A percentile compares a stretch with the other conserved stretches of the same genome.
Conservation (phyloP, 2,797 vertebrate genomes). For the Telmatherina bonti region DNA sequence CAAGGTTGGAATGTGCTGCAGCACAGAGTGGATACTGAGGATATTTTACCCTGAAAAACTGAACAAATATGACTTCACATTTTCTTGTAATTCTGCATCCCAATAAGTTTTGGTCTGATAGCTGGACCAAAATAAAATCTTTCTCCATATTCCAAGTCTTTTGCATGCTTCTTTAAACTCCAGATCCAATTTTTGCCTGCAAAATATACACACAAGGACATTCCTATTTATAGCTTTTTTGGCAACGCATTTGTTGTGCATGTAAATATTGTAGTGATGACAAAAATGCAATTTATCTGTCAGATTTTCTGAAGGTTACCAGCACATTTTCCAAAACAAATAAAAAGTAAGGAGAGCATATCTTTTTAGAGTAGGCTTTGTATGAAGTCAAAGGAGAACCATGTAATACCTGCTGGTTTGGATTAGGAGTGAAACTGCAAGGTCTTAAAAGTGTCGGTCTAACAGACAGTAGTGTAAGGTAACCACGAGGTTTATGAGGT, state of each 20-base stretch:
- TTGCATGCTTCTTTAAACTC: not conserved
- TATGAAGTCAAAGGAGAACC: constrained; percentile 1
- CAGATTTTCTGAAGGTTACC: not conserved
- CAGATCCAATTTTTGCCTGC: not conserved
- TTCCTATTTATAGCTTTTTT: not conserved
- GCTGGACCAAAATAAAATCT: no score
- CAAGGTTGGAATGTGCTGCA: constrained; percentile 22
- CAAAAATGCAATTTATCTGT: not conserved
- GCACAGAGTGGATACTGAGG: not conserved
- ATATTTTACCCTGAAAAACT: not conserved
- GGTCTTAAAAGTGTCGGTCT: constrained; percentile 13
- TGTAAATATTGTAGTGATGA: not conserved
- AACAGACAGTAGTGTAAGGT: not conserved
- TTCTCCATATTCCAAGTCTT: not conserved
- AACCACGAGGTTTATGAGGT: constrained; percentile 17
- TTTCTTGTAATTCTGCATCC: not conserved
- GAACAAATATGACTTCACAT: not conserved
- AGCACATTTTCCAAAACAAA: constrained; percentile 21
- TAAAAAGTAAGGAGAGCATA: constrained; percentile 1
- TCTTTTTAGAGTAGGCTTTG: not conserved
- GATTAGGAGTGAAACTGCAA: constrained; percentile 3
- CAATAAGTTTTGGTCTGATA: not conserved
- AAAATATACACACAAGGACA: not conserved
- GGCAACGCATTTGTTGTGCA: not conserved
- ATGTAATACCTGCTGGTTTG: constrained; percentile 9